Base-by-base conservation (phyloP, 2,113 vertebrate genomes). In the Perca fluviatilis region DNA sequence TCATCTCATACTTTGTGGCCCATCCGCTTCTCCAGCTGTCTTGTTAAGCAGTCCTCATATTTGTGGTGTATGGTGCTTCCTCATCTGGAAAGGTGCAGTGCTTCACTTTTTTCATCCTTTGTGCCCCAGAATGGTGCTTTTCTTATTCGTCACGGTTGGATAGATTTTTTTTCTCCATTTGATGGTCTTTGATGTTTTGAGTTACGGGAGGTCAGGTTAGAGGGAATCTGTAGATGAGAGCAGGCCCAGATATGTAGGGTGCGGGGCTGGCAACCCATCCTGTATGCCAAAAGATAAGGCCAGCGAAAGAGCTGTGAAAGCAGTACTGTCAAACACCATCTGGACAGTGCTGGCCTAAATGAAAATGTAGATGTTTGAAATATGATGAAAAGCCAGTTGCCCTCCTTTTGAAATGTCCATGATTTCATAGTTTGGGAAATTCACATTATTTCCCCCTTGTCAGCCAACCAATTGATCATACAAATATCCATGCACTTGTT, bases 131-230 rank as follows among this genome's bases (percentile, higher is more conserved):
- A n/a, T 30, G 21, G 1, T 66, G 77, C 60, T 86, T 73, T 74
- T 78, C 46, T 75, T 65, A 77, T 82, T 79, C 5, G 57, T 80
- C 73, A 82, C n/a, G 58, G 61, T 64, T 83, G 62, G 58, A n/a
- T 74, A 11, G 53, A 16, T 70, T 86, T 61, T 50, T 50, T 66
- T 83, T 16, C 13, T 7, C 25, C 65, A 81, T 79, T 88, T 77
- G 49, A 78, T 47, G 36, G 51, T 72, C 90, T 93, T 93, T 94
- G 89, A 93, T 92, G 85, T 92, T 90, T 89, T 86, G 66, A 89
- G 82, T 86, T 86, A 83, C 80, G 67, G 61, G 65, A 79, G 84
- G 78, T 92, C 81, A 68, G 71, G 50, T 85, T 79, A 82, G 82
- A 83, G 69, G 4, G 36, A 82, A 53, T 83, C 67, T 85, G 68